Conservation (phyloP, 2,113 vertebrate genomes). For the western clawed frog (Xenopus tropicalis) region UCB_Xtro_10.0 CM004451.2:66722001-66722500, state of each 20-base stretch:
- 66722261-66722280: too few species aligned
- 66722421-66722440: too few species aligned
- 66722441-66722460: too few species aligned
- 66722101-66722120: conserved; percentile 65
- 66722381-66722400: too few species aligned
- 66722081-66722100: conserved; percentile 74
- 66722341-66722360: too few species aligned
- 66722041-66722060: conserved; percentile 61
- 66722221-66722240: background rate
- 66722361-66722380: too few species aligned
- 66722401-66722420: too few species aligned
- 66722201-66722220: conserved; percentile 61
- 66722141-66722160: conserved; percentile 66
- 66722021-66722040: conserved; percentile 60
- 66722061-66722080: conserved; percentile 65
- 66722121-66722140: conserved; percentile 70
- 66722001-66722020: conserved; percentile 61
- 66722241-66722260: too few species aligned
- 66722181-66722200: conserved; percentile 66
- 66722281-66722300: conserved; percentile 8
- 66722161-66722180: conserved; percentile 68
- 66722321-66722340: too few species aligned
- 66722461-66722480: too few species aligned
- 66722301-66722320: too few species aligned
- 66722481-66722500: too few species aligned